These are phyloP conservation scores for Hapalemur alaotrensis DNA, from an alignment of 2,797 vertebrate genomes.

Conservation along the genomic window DNA sequence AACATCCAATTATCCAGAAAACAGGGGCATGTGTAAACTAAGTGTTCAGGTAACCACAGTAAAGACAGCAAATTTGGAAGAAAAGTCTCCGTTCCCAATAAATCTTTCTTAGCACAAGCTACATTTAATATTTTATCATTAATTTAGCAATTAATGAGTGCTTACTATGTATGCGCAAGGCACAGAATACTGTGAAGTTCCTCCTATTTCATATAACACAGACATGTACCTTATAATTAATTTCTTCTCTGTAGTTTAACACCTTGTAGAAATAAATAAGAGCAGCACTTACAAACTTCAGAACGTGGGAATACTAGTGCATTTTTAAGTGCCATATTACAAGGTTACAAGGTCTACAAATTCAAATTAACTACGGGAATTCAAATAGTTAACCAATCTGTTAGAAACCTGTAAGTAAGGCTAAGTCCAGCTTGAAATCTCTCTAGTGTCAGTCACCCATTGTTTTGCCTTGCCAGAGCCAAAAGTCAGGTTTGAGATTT, in stretches of 20 bases:
- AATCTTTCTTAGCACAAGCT: background rate
- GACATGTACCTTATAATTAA: background rate
- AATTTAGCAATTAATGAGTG: background rate
- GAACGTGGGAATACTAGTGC: background rate
- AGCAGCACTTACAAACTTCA: background rate
- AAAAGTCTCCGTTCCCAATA: background rate
- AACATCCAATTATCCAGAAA: background rate
- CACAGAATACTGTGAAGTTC: background rate
- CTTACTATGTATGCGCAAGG: background rate
- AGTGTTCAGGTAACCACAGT: background rate
- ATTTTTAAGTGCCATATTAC: background rate
- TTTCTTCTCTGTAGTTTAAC: background rate
- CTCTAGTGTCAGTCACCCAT: background rate
- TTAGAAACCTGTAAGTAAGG: background rate
- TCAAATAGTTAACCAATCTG: background rate
- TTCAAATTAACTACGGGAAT: background rate
- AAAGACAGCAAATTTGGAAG: background rate
- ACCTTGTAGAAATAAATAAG: conserved; percentile 35
- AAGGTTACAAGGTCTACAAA: background rate
- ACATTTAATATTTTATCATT: background rate
- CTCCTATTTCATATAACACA: background rate
- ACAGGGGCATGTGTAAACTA: background rate
- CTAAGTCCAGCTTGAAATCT: background rate
- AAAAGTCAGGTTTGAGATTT: conserved; percentile 23
- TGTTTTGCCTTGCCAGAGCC: background rate